These are phyloP conservation scores for Drosophila mojavensis DNA, from an alignment of 1,140 invertebrate genomes.

Conservation along the genomic window DNA sequence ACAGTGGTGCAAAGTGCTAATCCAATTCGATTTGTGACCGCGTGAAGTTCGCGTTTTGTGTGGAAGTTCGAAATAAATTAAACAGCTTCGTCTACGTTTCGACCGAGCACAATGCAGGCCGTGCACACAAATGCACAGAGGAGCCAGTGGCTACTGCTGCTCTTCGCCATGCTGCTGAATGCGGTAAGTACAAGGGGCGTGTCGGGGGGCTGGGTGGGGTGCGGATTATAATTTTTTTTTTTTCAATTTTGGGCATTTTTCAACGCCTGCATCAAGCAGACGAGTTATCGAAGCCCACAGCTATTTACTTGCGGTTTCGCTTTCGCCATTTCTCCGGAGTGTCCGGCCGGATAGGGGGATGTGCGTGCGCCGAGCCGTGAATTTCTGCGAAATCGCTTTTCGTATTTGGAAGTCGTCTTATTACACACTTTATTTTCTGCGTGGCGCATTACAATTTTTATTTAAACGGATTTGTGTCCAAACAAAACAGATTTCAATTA, in stretches of 20 bases:
- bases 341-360: conserved; percentile 6
- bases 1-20: conserved; percentile 8
- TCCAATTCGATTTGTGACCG: conserved; percentile 30
- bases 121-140: conserved; percentile 69
- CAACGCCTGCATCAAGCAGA: conserved; percentile 23
- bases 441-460: conserved; percentile 25
- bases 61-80: conserved; percentile 31
- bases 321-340: conserved; percentile 40
- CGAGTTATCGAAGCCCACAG: conserved; percentile 22
- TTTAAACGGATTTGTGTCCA: conserved; percentile 45
- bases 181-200: conserved; percentile 59
- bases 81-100: conserved; percentile 23
- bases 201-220: background rate
- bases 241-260: conserved; percentile 50
- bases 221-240: conserved; percentile 75
- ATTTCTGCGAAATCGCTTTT: conserved; percentile 47
- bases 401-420: conserved; percentile 3
- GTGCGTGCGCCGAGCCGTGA: conserved; percentile 54
- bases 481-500: conserved; percentile 41
- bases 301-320: conserved; percentile 23
- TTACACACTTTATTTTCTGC: conserved; percentile 3
- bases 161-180: conserved; percentile 73
- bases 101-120: conserved; percentile 57
- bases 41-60: conserved; percentile 16
- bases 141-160: conserved; percentile 64